Conservation (phyloP, 2,797 vertebrate species). For the Glyptemys insculpta region DNA sequence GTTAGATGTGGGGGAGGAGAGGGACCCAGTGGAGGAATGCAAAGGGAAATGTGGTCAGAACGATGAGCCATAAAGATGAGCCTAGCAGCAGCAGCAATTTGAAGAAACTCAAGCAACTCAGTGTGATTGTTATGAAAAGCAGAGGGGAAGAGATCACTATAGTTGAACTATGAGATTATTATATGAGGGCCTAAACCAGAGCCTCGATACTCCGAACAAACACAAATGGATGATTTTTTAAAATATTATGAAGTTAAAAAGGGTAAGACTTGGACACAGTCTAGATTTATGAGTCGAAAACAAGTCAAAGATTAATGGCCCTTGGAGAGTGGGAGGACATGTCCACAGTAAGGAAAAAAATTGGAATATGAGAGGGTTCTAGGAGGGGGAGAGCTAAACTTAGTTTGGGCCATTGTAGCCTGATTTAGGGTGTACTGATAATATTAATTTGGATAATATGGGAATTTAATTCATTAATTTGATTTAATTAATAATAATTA, state of each 20-base stretch:
- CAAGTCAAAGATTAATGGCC: background rate
- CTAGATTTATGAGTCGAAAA: background rate
- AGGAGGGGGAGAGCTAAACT: background rate
- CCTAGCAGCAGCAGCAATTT: background rate
- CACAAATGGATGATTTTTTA: background rate
- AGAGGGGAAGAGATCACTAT: background rate
- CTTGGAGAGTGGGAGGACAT: background rate
- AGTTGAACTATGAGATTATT: background rate
- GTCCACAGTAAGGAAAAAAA: background rate
- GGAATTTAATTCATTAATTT: too few species aligned
- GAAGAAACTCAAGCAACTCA: background rate
- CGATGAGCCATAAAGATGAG: background rate
- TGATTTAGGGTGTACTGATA: too few species aligned
- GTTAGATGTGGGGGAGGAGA: background rate
- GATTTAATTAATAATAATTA: too few species aligned
- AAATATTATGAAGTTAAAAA: background rate
- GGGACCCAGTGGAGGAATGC: background rate
- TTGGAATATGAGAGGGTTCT: background rate
- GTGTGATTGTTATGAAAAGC: background rate
- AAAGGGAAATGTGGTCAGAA: background rate
- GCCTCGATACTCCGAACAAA: background rate
- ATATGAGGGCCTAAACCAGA: background rate
- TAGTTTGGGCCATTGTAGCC: background rate
- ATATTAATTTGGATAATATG: too few species aligned
- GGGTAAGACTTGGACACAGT: background rate